Conservation (phyloP, 2,113 vertebrate genomes). For the Bufo bufo region DNA sequence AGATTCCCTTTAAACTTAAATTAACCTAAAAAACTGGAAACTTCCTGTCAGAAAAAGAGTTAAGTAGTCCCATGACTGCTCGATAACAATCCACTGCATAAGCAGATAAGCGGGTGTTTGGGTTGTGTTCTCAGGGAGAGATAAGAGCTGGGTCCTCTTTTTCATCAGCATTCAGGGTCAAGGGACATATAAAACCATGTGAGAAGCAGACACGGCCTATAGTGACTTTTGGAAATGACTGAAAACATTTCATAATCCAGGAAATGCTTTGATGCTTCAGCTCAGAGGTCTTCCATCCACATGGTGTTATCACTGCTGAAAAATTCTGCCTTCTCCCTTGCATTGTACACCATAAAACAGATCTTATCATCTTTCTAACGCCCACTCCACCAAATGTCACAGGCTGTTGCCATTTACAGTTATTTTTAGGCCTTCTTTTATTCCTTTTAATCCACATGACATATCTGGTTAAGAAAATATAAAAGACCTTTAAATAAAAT, state of each 20-base stretch:
- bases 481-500: background rate
- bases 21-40: background rate
- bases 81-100: background rate
- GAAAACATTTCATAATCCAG: background rate
- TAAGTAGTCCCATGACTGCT: background rate
- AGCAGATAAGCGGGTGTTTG: slow-evolving; percentile 1
- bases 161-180: slow-evolving; percentile 3
- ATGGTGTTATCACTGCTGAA: background rate
- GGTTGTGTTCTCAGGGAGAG: background rate
- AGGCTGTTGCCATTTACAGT: background rate
- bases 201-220: background rate
- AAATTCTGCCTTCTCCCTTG: background rate
- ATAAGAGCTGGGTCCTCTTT: slow-evolving; percentile 12
- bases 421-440: background rate
- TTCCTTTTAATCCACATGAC: background rate
- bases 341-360: background rate
- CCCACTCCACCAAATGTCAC: background rate
- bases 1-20: background rate
- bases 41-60: background rate
- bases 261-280: background rate
- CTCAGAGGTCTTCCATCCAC: background rate
- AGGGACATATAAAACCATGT: slow-evolving; percentile 1
- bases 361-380: background rate
- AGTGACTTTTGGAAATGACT: background rate
- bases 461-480: background rate